A percentile compares a stretch with the other conserved stretches of the same genome.
Conservation (phyloP, 2,113 vertebrate species). For the Paramisgurnus dabryanus region DNA sequence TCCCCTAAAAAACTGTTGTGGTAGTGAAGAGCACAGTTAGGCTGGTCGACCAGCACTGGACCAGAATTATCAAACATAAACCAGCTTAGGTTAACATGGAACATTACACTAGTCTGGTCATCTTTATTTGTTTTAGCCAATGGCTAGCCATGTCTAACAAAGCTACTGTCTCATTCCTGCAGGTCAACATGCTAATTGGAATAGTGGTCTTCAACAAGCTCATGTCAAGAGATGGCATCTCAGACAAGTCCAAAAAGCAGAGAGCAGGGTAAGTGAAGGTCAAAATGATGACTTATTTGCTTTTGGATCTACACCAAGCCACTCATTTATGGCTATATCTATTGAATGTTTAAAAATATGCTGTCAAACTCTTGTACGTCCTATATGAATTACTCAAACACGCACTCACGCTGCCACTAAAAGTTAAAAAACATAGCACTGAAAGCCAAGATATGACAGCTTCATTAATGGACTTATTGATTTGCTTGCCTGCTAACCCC, state of each 20-base stretch:
- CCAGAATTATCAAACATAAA: too few species aligned
- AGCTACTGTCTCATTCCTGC: conserved; percentile 40
- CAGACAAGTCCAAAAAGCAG: conserved; percentile 99
- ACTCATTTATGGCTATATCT: background rate
- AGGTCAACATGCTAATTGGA: conserved; percentile 99
- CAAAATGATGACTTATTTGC: background rate
- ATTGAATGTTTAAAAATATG: conserved; percentile 20
- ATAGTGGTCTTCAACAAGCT: conserved; percentile 99
- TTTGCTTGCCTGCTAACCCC: conserved; percentile 45
- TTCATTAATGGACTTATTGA: conserved; percentile 53
- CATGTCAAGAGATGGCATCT: conserved; percentile 97
- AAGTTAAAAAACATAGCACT: conserved; percentile 33
- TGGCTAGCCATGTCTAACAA: background rate
- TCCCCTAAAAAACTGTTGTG: too few species aligned
- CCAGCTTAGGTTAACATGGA: too few species aligned
- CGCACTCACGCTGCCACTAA: background rate
- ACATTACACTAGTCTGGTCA: background rate
- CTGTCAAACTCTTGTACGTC: background rate
- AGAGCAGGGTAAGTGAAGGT: conserved; percentile 89
- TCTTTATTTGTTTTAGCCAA: background rate
- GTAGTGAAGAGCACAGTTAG: too few species aligned
- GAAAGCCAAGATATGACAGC: conserved; percentile 49
- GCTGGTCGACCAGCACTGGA: too few species aligned
- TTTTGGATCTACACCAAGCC: conserved; percentile 12
- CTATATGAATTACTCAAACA: background rate